A percentile compares a stretch with the other conserved stretches of the same genome.
These are phyloP conservation scores for Ceriagrion tenellum DNA, from an alignment of 2,888 invertebrate species.

Conservation along the genomic window DNA sequence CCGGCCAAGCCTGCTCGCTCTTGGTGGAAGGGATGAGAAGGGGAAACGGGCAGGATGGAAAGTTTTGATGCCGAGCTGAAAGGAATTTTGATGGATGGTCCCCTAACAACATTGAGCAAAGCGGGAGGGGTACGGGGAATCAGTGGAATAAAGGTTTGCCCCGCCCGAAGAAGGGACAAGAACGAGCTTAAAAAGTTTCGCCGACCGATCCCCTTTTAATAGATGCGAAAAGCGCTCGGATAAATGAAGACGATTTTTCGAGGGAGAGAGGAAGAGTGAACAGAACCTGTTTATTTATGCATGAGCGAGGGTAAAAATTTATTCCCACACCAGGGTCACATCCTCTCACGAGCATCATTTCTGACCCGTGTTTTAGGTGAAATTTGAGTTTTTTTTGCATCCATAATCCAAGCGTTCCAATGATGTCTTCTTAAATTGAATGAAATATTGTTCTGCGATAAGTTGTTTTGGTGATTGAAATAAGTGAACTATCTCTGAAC, in stretches of 20 bases:
- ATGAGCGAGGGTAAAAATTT: not conserved
- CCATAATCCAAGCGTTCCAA: too few relatives aligned
- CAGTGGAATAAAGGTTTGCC: not conserved
- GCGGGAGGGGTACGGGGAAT: not conserved
- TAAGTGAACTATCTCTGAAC: too few relatives aligned
- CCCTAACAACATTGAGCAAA: not conserved
- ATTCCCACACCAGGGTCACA: not conserved
- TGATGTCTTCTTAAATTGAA: too few relatives aligned
- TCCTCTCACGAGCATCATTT: too few relatives aligned
- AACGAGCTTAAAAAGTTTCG: not conserved
- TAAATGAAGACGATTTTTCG: not conserved
- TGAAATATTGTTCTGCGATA: too few relatives aligned
- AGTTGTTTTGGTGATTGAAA: too few relatives aligned
- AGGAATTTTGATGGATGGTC: conserved; percentile 31
- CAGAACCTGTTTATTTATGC: not conserved
- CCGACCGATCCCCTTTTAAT: not conserved
- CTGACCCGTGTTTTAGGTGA: not conserved
- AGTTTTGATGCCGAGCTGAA: not conserved
- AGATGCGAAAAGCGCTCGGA: not conserved
- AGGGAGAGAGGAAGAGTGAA: not conserved
- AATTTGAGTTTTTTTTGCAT: too few relatives aligned
- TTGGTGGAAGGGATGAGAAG: not conserved
- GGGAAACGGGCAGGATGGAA: not conserved
- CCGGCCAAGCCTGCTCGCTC: not conserved
- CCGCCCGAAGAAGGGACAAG: not conserved